Percentiles rank a stretch among this genome's conserved stretches.
phyloP scores from a whole-genome alignment of 1,140 invertebrate genomes.

The Uloborus diversus region DNA sequence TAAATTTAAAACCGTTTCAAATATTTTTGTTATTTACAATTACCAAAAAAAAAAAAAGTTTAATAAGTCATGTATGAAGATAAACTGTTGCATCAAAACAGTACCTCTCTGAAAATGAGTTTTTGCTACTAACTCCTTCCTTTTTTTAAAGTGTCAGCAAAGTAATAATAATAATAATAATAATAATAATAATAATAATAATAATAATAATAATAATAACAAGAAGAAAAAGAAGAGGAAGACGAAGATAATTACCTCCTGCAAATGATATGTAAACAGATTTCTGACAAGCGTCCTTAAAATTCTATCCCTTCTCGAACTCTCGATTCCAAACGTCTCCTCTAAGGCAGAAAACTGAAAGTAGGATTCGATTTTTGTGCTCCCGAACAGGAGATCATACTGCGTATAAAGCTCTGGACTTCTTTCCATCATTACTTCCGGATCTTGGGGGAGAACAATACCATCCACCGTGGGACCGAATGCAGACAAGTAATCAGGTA shows the following conservation, averaged over 20 bases:
- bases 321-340: slow-evolving; percentile 90
- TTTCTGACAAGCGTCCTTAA: slow-evolving; percentile 89
- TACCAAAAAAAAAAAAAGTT: no score
- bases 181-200: no score
- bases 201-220: no score
- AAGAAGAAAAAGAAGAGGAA: slow-evolving; percentile 78
- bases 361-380: slow-evolving; percentile 89
- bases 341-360: slow-evolving; percentile 87
- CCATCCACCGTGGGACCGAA: slow-evolving; percentile 91
- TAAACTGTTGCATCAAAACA: no score
- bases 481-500: slow-evolving; percentile 84
- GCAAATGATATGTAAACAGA: slow-evolving; percentile 61
- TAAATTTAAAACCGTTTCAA: no score
- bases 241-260: slow-evolving; percentile 94
- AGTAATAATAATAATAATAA: no score
- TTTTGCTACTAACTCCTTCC: no score
- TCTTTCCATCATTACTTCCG: slow-evolving; percentile 57
- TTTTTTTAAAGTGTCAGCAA: no score
- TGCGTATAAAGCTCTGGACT: slow-evolving; percentile 64
- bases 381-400: slow-evolving; percentile 92
- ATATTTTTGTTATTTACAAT: no score
- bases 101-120: no score
- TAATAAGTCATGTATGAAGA: no score
- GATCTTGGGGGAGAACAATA: slow-evolving; percentile 64
- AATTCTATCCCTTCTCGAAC: slow-evolving; percentile 86